Base-by-base conservation (phyloP, 1,140 invertebrate genomes). In the Pomacea maculata region DNA sequence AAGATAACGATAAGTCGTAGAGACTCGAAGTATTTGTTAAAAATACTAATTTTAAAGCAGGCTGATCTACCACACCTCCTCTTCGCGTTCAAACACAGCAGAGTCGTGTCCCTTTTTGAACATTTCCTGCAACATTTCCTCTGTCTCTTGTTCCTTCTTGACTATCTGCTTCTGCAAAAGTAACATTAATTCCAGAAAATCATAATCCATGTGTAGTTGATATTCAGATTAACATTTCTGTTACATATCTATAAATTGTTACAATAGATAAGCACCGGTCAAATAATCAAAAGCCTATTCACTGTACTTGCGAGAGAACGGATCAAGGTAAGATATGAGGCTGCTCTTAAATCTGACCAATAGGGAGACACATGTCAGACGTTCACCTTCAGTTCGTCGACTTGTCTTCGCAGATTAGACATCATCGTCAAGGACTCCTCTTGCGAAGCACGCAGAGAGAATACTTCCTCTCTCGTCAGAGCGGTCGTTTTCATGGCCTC, bases 41-140 rank as follows among this genome's bases (percentile, higher is more conserved):
- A 12, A 15, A 25, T 17, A 17, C 17, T 65, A 55, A 57, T 57
- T 1, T 45, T n/a, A 45, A 25, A 45, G 25, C 3, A 25, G 25
- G 25, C 25, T 25, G 25, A 25, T 25, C 25, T 68, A 52, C 54
- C 55, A 72, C 78, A 89, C 88, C 85, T 89, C 88, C 75, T 88
- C 88, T 67, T 88, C 85, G 15, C 87, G 80, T 83, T 89, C 88
- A 84, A 89, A 88, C 25, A 85, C 84, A 5, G 88, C 88, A 8
- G 86, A 85, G 25, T 85, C 82, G 78, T 86, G 84, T 14, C 88
- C 88, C 84, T 89, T 89, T 55, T 81, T 82, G 80, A 89, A 89
- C 86, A 88, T 89, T 65, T 89, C 87, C 17, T 87, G 75, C 80
- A 88, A 89, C 12, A 88, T 80, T 34, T 82, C 64, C 63, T 88